Conservation (phyloP, 1,140 invertebrate species). For the Pogonognathellus flavescens region DNA sequence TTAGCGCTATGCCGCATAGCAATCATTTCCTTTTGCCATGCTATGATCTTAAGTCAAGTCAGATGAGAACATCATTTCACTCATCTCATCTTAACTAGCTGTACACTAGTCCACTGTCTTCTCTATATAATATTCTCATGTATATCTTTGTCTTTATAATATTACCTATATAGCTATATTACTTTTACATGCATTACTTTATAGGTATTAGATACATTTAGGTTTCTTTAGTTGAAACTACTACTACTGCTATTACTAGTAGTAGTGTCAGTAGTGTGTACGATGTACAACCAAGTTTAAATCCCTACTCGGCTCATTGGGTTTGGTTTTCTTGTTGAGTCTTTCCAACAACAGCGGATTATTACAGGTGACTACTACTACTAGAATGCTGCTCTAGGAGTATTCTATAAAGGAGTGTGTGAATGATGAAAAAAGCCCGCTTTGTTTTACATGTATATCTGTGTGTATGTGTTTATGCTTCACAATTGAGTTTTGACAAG, state of each 20-base stretch:
- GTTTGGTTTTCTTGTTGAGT: constrained; percentile 37
- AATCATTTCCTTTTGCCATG: constrained; percentile 58
- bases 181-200: too few relatives aligned
- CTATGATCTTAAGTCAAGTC: constrained; percentile 38
- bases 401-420: too few relatives aligned
- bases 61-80: constrained; percentile 48
- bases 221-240: not conserved
- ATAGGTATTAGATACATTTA: too few relatives aligned
- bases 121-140: not conserved
- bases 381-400: too few relatives aligned
- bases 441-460: constrained; percentile 26
- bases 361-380: not conserved
- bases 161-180: not conserved
- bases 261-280: not conserved
- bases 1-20: constrained; percentile 55
- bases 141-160: not conserved
- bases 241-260: not conserved
- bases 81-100: constrained; percentile 41
- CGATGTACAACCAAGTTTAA: not conserved
- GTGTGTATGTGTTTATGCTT: not conserved
- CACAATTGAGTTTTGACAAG: constrained; percentile 42
- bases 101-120: not conserved
- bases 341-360: constrained; percentile 39
- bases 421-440: constrained; percentile 47
- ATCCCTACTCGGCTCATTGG: constrained; percentile 31